phyloP scores from a whole-genome alignment of 30 jellyfish, hydroid and myxozoan genomes.

The Turritopsis rubra region DNA sequence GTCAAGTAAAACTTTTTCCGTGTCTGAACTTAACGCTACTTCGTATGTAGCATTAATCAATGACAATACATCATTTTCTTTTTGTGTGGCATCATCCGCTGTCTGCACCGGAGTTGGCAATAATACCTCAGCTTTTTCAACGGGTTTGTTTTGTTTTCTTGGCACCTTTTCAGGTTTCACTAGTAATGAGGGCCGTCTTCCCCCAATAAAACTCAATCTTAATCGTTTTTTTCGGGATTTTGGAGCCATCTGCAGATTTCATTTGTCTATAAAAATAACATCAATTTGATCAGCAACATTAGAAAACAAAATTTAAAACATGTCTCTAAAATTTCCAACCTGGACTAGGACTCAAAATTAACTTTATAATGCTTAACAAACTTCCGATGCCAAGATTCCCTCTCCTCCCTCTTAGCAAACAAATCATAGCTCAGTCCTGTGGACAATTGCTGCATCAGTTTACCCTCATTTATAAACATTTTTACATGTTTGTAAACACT shows the following conservation, averaged over 20 bases:
- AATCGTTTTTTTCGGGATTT: not conserved
- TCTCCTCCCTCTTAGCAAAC: too few relatives aligned
- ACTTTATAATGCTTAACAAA: too few relatives aligned
- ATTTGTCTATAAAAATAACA: not conserved
- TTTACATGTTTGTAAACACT: too few relatives aligned
- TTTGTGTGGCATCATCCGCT: not conserved
- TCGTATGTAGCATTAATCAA: not conserved
- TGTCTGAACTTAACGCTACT: not conserved
- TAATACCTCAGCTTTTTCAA: not conserved
- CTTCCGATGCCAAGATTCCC: too few relatives aligned
- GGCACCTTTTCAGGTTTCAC: not conserved
- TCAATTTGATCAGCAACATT: not conserved
- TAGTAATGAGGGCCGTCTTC: not conserved
- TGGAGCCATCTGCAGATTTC: not conserved
- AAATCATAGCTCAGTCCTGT: too few relatives aligned
- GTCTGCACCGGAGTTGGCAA: too few relatives aligned
- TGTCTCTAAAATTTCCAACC: too few relatives aligned
- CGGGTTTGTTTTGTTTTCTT: not conserved
- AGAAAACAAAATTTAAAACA: too few relatives aligned
- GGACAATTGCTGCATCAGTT: too few relatives aligned
- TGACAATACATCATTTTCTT: not conserved
- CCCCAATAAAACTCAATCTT: conserved; percentile 6
- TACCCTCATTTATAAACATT: too few relatives aligned
- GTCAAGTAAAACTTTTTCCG: not conserved
- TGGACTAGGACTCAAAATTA: too few relatives aligned